Percentiles rank a stretch among this genome's conserved stretches.
Evolutionary conservation across 2,797 vertebrate species (phyloP).

Genomic region (Heliangelus exortis): DNA sequence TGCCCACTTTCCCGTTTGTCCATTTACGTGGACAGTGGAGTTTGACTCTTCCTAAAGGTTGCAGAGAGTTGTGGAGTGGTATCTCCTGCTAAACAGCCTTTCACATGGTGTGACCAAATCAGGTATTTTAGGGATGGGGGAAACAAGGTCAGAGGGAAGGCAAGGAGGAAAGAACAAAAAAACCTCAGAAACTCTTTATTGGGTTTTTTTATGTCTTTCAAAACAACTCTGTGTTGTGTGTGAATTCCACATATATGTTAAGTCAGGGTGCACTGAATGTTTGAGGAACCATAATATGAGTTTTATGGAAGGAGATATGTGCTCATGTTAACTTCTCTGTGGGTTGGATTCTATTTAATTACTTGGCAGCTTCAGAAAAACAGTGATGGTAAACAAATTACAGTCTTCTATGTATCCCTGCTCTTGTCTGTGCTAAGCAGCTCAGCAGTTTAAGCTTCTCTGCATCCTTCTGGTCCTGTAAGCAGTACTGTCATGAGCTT

Average conservation of each 20-base stretch:
- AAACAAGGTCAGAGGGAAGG: neutral
- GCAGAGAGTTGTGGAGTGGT: neutral
- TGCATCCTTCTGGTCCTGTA: neutral
- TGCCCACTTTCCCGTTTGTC: neutral
- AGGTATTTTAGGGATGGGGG: neutral
- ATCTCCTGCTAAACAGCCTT: neutral
- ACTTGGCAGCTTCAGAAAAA: neutral
- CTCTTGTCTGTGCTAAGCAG: neutral
- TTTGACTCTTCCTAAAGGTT: neutral
- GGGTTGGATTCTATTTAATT: neutral
- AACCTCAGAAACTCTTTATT: neutral
- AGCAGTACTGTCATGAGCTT: neutral
- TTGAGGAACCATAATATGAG: neutral
- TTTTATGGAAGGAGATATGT: neutral
- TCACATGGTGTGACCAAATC: neutral
- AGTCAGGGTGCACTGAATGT: neutral
- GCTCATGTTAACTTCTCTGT: neutral
- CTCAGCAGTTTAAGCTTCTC: neutral
- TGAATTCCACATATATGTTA: neutral
- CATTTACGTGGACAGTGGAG: neutral
- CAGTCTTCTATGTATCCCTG: neutral
- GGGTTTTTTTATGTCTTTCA: neutral
- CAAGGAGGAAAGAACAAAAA: neutral
- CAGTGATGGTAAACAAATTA: neutral
- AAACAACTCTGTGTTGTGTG: accelerated